Conservation (phyloP, 1,140 invertebrate species). For the Heliconius melpomene region DNA sequence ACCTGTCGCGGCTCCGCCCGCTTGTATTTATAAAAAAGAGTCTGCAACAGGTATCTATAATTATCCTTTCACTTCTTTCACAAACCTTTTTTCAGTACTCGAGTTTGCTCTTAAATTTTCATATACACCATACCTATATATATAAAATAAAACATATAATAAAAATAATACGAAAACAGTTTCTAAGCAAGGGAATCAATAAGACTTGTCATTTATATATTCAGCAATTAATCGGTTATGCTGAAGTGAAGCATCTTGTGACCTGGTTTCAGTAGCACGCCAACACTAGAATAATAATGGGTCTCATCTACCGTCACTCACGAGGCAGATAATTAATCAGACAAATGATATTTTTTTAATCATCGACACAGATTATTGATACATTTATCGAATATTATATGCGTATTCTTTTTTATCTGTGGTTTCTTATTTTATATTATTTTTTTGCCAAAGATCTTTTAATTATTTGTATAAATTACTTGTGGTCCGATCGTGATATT, state of each 20-base stretch:
- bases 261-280: constrained; percentile 18
- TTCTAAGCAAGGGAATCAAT: constrained; percentile 12
- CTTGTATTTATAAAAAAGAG: no score
- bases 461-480: not conserved
- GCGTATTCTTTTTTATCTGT: not conserved
- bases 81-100: no score
- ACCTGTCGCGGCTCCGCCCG: no score
- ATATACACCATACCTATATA: no score
- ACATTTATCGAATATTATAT: not conserved
- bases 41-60: no score
- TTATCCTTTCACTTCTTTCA: no score
- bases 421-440: not conserved
- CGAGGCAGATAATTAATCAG: constrained; percentile 3
- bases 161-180: not conserved
- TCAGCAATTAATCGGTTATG: constrained; percentile 17
- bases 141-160: not conserved
- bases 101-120: no score
- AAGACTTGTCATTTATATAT: constrained; percentile 18
- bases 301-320: constrained; percentile 23
- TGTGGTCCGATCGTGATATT: no score
- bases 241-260: constrained; percentile 28
- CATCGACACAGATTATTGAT: not conserved
- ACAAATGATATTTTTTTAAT: constrained; percentile 4
- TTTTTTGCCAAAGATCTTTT: not conserved
- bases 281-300: constrained; percentile 25